Percentiles rank a stretch among this genome's conserved stretches.
phyloP scores from a whole-genome alignment of 2,113 vertebrate genomes.

The Enhydra lutris region DNA sequence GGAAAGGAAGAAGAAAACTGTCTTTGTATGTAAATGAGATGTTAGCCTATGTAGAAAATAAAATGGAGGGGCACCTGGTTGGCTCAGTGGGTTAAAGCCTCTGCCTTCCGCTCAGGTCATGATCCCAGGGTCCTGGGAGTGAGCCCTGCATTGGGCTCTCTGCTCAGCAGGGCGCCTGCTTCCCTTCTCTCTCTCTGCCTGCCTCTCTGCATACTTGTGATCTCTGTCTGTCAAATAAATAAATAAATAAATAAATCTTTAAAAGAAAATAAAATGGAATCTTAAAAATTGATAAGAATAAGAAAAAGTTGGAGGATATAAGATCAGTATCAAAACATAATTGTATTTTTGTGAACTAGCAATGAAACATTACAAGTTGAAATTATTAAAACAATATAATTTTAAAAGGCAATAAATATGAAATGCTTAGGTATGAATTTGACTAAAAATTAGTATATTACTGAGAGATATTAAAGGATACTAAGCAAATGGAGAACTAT shows the following conservation, averaged over 20 bases:
- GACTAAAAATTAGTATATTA: not conserved
- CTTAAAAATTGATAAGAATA: not conserved
- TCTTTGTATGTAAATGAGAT: not conserved
- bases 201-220: too few relatives aligned
- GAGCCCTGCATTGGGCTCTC: too few relatives aligned
- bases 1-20: not conserved
- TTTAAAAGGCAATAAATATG: not conserved
- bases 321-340: not conserved
- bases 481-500: not conserved
- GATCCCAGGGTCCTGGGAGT: too few relatives aligned
- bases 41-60: not conserved
- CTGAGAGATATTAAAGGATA: not conserved
- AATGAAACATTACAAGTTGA: not conserved
- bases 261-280: not conserved
- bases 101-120: too few relatives aligned
- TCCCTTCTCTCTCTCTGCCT: too few relatives aligned
- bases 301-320: not conserved
- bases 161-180: too few relatives aligned
- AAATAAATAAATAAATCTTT: too few relatives aligned
- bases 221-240: too few relatives aligned
- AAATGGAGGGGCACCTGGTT: not conserved
- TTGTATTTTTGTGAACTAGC: not conserved
- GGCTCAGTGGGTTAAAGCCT: too few relatives aligned
- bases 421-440: not conserved
- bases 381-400: not conserved